Percentiles rank a stretch among this genome's conserved stretches.
phyloP scores from a whole-genome alignment of 2,888 invertebrate species.

The Orthosia gracilis region DNA sequence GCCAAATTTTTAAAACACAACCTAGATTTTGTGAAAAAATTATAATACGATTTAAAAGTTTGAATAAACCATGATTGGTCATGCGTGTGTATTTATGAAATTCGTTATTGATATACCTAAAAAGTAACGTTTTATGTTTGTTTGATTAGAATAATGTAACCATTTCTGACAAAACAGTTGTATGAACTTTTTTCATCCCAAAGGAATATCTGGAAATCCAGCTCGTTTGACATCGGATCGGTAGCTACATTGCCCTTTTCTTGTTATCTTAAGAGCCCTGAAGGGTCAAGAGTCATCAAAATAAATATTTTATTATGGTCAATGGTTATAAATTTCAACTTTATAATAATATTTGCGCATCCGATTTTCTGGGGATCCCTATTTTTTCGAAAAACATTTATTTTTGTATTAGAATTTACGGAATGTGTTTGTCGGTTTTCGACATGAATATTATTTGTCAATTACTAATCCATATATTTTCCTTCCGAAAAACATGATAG shows the following conservation, averaged over 20 bases:
- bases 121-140: slow-evolving; percentile 48
- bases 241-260: slow-evolving; percentile 1
- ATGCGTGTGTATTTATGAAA: slow-evolving; percentile 72
- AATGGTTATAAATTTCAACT: slow-evolving; percentile 31
- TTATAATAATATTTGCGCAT: slow-evolving; percentile 20
- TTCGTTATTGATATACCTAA: slow-evolving; percentile 52
- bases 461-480: background rate
- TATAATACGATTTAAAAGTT: slow-evolving; percentile 77
- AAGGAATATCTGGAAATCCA: slow-evolving; percentile 1
- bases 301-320: slow-evolving; percentile 49
- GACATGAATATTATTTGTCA: background rate
- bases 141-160: slow-evolving; percentile 43
- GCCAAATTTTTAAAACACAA: slow-evolving; percentile 85
- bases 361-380: background rate
- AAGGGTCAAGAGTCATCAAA: slow-evolving; percentile 32
- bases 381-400: background rate
- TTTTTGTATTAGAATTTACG: slow-evolving; percentile 1
- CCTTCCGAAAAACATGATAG: background rate
- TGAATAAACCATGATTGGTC: slow-evolving; percentile 84
- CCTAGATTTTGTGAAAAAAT: slow-evolving; percentile 84
- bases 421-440: background rate
- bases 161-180: slow-evolving; percentile 6
- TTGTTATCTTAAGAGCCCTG: slow-evolving; percentile 11
- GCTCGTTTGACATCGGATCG: background rate
- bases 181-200: background rate